Percentiles rank a stretch among this genome's conserved stretches.
These are phyloP conservation scores for Trissoscelio sp. DNA, from an alignment of 2,888 invertebrate species.

Conservation along the genomic window DNA sequence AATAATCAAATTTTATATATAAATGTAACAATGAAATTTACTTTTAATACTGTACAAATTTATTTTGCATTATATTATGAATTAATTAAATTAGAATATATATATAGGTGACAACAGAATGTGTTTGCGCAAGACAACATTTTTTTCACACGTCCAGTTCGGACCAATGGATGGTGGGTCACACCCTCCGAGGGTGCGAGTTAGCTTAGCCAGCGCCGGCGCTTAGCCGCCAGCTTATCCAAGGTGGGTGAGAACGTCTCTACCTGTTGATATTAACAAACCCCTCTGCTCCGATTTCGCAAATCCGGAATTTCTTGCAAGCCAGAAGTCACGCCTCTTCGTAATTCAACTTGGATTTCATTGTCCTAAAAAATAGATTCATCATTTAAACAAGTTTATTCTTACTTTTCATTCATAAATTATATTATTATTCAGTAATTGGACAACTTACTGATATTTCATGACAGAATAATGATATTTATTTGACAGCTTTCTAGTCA, in stretches of 20 bases:
- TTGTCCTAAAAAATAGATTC: too few relatives aligned
- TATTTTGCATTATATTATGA: not conserved
- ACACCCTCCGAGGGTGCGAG: conserved; percentile 82
- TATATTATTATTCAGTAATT: too few relatives aligned
- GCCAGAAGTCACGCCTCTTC: conserved; percentile 77
- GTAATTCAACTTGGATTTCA: too few relatives aligned
- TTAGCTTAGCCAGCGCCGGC: conserved; percentile 83
- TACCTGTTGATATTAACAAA: conserved; percentile 83
- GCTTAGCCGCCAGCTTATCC: conserved; percentile 83
- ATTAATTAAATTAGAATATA: not conserved
- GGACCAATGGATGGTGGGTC: conserved; percentile 81
- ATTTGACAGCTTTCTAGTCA: too few relatives aligned
- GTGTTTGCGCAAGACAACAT: conserved; percentile 77
- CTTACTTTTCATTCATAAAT: too few relatives aligned
- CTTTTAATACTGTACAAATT: too few relatives aligned
- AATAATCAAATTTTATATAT: too few relatives aligned
- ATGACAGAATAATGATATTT: too few relatives aligned
- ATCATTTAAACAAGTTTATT: too few relatives aligned
- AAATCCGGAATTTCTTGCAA: conserved; percentile 78
- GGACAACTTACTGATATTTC: too few relatives aligned
- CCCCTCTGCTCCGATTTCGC: conserved; percentile 81
- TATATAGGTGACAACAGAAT: not conserved
- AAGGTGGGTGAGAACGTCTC: conserved; percentile 76
- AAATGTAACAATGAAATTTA: too few relatives aligned
- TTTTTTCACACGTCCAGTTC: conserved; percentile 77